Percentiles rank a stretch among this genome's conserved stretches.
These are phyloP conservation scores for Lepilemur septentrionalis DNA, from an alignment of 2,797 vertebrate genomes.

Conservation along the genomic window DNA sequence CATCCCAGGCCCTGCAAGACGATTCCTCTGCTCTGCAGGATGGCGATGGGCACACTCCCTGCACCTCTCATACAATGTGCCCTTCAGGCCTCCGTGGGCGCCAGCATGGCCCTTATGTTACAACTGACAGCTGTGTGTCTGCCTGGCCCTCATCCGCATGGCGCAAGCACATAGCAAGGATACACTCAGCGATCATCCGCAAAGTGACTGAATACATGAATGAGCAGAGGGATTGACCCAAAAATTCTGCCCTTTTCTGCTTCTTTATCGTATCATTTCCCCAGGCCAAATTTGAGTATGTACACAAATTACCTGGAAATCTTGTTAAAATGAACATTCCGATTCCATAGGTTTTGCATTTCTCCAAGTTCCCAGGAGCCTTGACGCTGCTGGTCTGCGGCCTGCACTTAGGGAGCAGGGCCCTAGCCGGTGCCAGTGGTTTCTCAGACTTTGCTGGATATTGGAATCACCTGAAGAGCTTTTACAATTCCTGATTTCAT, in stretches of 20 bases:
- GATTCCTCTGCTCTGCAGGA: background rate
- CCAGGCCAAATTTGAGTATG: background rate
- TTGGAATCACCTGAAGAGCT: background rate
- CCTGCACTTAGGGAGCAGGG: background rate
- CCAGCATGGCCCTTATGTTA: too few relatives aligned
- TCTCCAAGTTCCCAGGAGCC: background rate
- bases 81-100: rapidly evolving
- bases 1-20: background rate
- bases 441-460: background rate
- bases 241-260: background rate
- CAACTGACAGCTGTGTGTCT: background rate
- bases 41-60: background rate
- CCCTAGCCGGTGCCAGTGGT: background rate
- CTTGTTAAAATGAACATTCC: background rate
- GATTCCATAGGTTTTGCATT: background rate
- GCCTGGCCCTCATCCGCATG: rapidly evolving
- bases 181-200: background rate
- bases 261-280: background rate
- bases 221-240: background rate
- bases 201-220: background rate
- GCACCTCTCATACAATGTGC: rapidly evolving
- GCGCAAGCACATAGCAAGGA: background rate
- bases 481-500: background rate
- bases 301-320: background rate
- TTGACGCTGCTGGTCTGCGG: too few relatives aligned